These are phyloP conservation scores for Alaudala cheleensis DNA, from an alignment of 2,113 vertebrate species.

Conservation along the genomic window DNA sequence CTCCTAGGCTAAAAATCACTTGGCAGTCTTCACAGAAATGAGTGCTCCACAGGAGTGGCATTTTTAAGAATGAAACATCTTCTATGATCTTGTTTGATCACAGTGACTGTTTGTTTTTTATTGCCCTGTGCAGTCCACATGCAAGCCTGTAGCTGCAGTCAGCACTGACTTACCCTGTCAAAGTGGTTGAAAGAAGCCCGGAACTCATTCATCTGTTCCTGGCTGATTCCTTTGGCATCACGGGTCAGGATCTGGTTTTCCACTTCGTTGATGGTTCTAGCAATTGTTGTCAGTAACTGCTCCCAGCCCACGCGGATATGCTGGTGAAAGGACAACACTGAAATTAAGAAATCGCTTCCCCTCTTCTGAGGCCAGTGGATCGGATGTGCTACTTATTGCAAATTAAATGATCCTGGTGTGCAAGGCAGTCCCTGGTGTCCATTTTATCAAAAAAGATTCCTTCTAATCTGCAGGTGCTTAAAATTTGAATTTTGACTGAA, in stretches of 20 bases:
- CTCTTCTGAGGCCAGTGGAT: background rate
- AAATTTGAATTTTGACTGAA: background rate
- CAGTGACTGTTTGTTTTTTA: background rate
- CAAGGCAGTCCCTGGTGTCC: background rate
- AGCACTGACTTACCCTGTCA: constrained; percentile 86
- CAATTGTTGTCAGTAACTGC: constrained; percentile 96
- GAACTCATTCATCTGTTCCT: constrained; percentile 99
- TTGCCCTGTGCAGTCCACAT: background rate
- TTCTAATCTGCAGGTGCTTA: background rate
- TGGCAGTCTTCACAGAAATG: background rate
- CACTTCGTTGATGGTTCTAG: constrained; percentile 97
- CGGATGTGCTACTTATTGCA: background rate
- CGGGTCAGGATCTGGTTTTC: constrained; percentile 98
- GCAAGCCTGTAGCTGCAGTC: background rate
- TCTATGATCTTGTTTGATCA: background rate
- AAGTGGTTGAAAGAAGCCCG: constrained; percentile 99
- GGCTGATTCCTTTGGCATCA: constrained; percentile 99
- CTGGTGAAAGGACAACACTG: constrained; percentile 59
- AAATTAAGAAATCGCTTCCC: background rate
- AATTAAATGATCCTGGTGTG: background rate
- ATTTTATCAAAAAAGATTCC: background rate
- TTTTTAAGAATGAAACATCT: background rate
- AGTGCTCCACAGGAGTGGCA: background rate
- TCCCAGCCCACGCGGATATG: constrained; percentile 99
- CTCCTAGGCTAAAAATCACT: background rate